A percentile compares a stretch with the other conserved stretches of the same genome.
phyloP scores from a whole-genome alignment of 2,113 vertebrate species.

The Megaptera novaeangliae region DNA sequence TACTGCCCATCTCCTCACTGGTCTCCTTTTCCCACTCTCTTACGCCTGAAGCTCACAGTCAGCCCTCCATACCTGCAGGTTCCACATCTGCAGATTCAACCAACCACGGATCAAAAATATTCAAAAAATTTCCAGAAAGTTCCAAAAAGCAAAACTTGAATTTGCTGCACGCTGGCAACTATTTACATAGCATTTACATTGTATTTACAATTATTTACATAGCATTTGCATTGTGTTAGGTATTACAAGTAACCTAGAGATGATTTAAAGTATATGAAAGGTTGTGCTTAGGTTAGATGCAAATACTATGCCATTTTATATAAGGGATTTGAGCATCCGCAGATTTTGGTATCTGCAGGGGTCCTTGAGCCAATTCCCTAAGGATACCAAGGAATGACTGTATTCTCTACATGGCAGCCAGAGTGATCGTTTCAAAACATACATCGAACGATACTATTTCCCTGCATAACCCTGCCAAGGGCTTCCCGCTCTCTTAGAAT shows the following conservation, averaged over 20 bases:
- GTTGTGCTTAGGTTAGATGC: not conserved
- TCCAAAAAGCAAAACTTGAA: not conserved
- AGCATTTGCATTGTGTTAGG: not conserved
- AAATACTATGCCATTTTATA: not conserved
- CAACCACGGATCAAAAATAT: not conserved
- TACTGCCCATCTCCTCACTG: not conserved
- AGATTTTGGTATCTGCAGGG: not conserved
- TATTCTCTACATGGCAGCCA: not conserved
- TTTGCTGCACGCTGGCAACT: not conserved
- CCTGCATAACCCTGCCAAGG: not conserved
- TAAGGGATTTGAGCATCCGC: not conserved
- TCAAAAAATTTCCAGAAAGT: not conserved
- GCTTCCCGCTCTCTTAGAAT: not conserved
- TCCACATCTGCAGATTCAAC: not conserved
- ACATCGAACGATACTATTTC: not conserved
- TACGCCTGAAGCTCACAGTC: rapidly evolving
- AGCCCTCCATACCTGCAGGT: not conserved
- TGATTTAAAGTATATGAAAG: not conserved
- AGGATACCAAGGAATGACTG: not conserved
- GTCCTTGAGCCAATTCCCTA: not conserved
- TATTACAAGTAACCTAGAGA: not conserved
- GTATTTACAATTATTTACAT: not conserved
- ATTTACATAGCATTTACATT: not conserved
- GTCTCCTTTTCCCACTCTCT: not conserved
- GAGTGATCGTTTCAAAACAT: not conserved